Conservation (phyloP, 2,113 vertebrate genomes). For the Pollimyrus isidori region DNA sequence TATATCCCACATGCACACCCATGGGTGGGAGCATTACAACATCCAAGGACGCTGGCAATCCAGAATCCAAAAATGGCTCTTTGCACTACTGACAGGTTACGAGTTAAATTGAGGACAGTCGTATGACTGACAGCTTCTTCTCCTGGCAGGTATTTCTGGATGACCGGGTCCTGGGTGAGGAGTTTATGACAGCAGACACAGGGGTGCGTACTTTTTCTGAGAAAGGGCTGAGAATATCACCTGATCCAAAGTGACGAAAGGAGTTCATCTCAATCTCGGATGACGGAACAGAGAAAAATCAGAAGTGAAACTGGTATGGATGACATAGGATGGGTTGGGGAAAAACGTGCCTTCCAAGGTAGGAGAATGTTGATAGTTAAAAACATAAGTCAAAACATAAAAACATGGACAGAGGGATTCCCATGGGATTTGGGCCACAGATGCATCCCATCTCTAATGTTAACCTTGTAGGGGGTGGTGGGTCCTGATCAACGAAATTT, state of each 20-base stretch:
- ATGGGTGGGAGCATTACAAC: not conserved
- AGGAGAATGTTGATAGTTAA: not conserved
- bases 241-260: not conserved
- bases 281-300: not conserved
- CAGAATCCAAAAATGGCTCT: not conserved
- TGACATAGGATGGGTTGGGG: not conserved
- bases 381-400: not conserved
- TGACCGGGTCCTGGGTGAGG: not conserved
- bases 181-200: not conserved
- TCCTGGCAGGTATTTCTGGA: not conserved
- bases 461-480: not conserved
- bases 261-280: not conserved
- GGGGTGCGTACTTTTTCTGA: not conserved
- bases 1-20: not conserved
- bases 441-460: not conserved
- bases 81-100: not conserved
- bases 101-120: slow-evolving; percentile 1
- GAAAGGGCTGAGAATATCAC: not conserved
- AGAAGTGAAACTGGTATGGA: not conserved
- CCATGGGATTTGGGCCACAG: too few species aligned
- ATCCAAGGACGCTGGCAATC: not conserved
- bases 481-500: not conserved
- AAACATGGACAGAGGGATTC: not conserved
- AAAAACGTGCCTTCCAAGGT: not conserved
- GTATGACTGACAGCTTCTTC: not conserved